These are phyloP conservation scores for Diarsia dahlii DNA, from an alignment of 2,888 invertebrate genomes.

Conservation along the genomic window DNA sequence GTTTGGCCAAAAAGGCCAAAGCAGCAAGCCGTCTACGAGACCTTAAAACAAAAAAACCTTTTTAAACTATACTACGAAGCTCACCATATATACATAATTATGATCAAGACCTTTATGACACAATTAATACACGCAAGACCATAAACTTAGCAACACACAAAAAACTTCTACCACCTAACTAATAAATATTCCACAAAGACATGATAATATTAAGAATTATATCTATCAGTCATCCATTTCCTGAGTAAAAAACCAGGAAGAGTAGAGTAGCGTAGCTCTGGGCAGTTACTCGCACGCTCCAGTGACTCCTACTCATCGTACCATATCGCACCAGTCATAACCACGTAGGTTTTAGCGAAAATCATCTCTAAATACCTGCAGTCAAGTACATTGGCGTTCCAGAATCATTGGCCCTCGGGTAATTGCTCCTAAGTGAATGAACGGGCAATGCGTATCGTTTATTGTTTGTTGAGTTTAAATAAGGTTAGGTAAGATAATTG, in stretches of 20 bases:
- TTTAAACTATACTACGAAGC: too few relatives aligned
- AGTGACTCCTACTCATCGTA: slow-evolving; percentile 81
- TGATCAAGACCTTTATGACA: slow-evolving; percentile 5
- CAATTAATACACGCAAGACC: slow-evolving; percentile 7
- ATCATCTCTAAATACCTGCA: slow-evolving; percentile 64
- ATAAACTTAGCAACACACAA: slow-evolving; percentile 20
- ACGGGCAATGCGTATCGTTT: slow-evolving; percentile 70
- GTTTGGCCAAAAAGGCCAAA: too few relatives aligned
- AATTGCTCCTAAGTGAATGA: slow-evolving; percentile 87
- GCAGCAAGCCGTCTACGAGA: too few relatives aligned
- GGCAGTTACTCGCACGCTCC: slow-evolving; percentile 82
- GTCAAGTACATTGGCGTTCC: slow-evolving; percentile 39
- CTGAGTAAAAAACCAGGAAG: slow-evolving; percentile 81
- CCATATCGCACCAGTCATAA: slow-evolving; percentile 87
- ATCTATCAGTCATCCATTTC: slow-evolving; percentile 73
- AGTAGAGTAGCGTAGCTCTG: slow-evolving; percentile 72
- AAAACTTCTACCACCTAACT: slow-evolving; percentile 13
- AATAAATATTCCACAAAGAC: slow-evolving; percentile 30
- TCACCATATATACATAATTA: too few relatives aligned
- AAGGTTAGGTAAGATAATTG: slow-evolving; percentile 18
- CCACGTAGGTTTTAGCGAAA: slow-evolving; percentile 63
- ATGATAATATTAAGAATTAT: slow-evolving; percentile 49
- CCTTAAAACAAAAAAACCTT: too few relatives aligned
- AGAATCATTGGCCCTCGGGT: slow-evolving; percentile 65
- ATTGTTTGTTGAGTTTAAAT: slow-evolving; percentile 50